Conservation (phyloP, 2,113 vertebrate genomes). For the Sturnus vulgaris region DNA sequence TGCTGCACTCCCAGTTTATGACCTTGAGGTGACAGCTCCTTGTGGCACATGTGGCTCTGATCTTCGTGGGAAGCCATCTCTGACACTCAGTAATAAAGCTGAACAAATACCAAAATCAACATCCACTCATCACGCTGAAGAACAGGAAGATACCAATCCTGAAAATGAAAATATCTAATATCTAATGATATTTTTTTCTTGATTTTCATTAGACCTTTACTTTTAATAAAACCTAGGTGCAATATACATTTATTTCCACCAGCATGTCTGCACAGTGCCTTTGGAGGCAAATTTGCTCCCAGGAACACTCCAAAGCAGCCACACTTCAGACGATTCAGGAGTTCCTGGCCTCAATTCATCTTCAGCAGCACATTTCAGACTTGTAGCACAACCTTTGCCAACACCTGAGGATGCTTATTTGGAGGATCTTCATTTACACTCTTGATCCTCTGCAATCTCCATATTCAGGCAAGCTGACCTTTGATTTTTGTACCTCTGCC, state of each 20-base stretch:
- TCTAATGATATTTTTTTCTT: too few relatives aligned
- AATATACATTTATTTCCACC: background rate
- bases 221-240: background rate
- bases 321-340: background rate
- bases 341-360: background rate
- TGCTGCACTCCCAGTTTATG: background rate
- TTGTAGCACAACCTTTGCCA: background rate
- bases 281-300: background rate
- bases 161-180: too few relatives aligned
- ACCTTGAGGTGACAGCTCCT: background rate
- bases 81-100: background rate
- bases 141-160: background rate
- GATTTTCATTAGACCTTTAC: background rate
- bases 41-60: background rate
- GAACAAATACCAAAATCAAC: background rate
- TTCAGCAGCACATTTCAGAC: background rate
- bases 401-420: background rate
- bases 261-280: background rate
- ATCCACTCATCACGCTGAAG: background rate
- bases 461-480: background rate
- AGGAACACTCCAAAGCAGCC: background rate
- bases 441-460: background rate
- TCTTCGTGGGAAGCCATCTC: background rate
- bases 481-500: slow-evolving; percentile 33
- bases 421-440: background rate